Conservation (phyloP, 2,113 vertebrate species). For the Mugil cephalus region DNA sequence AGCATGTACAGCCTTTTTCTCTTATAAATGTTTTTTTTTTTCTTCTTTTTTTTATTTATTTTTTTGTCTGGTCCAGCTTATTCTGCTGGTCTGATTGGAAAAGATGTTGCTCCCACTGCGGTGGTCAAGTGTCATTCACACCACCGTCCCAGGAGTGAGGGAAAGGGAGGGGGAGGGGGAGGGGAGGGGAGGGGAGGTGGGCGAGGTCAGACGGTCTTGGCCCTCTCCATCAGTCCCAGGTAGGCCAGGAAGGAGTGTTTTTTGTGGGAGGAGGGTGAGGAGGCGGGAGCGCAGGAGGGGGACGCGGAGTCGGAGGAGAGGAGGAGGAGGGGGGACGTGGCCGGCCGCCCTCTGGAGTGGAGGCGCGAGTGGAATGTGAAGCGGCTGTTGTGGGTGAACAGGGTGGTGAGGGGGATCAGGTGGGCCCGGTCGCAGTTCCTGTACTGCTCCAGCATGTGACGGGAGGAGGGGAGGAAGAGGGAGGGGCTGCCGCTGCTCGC, state of each 20-base stretch:
- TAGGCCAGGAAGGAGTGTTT: slow-evolving; percentile 99
- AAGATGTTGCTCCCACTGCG: slow-evolving; percentile 79
- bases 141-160: slow-evolving; percentile 68
- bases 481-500: slow-evolving; percentile 84
- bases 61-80: slow-evolving; percentile 81
- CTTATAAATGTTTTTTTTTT: slow-evolving; percentile 79
- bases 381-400: slow-evolving; percentile 93
- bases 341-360: slow-evolving; percentile 69
- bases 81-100: slow-evolving; percentile 83
- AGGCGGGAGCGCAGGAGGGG: slow-evolving; percentile 78
- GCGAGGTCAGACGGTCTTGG: slow-evolving; percentile 92
- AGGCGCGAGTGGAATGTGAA: slow-evolving; percentile 89
- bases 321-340: slow-evolving; percentile 86
- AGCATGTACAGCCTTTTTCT: slow-evolving; percentile 91
- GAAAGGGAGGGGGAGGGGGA: slow-evolving; percentile 33
- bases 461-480: slow-evolving; percentile 85
- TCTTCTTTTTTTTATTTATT: slow-evolving; percentile 61
- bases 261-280: slow-evolving; percentile 91
- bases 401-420: slow-evolving; percentile 97
- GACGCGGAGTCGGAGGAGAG: slow-evolving; percentile 69
- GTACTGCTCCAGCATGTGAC: slow-evolving; percentile 88
- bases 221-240: slow-evolving; percentile 95
- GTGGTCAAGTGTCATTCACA: slow-evolving; percentile 75
- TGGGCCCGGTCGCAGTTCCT: slow-evolving; percentile 94
- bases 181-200: slow-evolving; percentile 23